A percentile compares a stretch with the other conserved stretches of the same genome.
Evolutionary conservation across 2,113 vertebrate genomes (phyloP).

Genomic region (Theristicus caerulescens): DNA sequence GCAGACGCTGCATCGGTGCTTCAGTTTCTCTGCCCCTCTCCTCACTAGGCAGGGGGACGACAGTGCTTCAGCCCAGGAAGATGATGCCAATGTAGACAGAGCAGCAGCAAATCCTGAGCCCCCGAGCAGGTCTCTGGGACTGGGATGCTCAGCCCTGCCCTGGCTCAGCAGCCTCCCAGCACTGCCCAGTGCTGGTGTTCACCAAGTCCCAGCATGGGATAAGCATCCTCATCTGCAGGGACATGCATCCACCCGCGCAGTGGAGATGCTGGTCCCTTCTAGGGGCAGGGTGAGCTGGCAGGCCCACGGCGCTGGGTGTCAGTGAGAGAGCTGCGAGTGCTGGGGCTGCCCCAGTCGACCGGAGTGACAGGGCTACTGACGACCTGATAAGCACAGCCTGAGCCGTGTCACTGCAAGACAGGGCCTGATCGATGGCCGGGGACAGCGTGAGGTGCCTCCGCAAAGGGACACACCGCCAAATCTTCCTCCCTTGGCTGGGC

Average conservation of each 20-base stretch:
- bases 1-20: neutral
- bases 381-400: neutral
- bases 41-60: neutral
- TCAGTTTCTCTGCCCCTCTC: neutral
- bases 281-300: no score
- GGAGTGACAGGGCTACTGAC: neutral
- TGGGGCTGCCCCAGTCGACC: neutral
- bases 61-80: neutral
- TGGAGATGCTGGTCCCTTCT: neutral
- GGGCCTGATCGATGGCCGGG: neutral
- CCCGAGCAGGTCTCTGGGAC: accelerated
- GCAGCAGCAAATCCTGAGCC: neutral
- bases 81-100: neutral
- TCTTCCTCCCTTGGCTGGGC: neutral
- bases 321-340: accelerated
- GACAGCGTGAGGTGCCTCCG: accelerated
- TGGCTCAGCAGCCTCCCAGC: neutral
- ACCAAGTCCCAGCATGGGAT: neutral
- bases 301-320: neutral
- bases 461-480: neutral
- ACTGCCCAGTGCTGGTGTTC: neutral
- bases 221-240: neutral
- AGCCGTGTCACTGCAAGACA: accelerated
- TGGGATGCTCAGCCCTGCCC: neutral
- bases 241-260: accelerated